Evolutionary conservation across 2,888 invertebrate genomes (phyloP).

Genomic region (Polylopha cassiicola): DNA sequence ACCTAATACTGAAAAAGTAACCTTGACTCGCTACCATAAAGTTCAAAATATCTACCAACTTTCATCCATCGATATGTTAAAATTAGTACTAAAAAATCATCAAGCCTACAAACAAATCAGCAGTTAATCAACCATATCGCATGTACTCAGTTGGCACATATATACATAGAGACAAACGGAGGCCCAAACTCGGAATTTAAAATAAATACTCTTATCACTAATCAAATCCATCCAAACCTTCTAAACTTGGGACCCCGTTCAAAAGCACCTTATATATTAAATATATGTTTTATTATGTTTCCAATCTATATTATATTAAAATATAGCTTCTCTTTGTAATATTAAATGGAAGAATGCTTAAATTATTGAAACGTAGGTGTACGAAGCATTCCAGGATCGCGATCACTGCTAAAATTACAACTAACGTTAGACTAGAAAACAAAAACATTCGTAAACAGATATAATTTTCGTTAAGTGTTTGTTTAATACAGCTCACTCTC

Average conservation of each 20-base stretch:
- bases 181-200: constrained; percentile 46
- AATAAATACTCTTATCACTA: constrained; percentile 64
- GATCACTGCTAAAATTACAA: constrained; percentile 40
- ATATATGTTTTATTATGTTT: constrained; percentile 42
- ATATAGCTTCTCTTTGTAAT: constrained; percentile 63
- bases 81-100: constrained; percentile 12
- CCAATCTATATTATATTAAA: constrained; percentile 46
- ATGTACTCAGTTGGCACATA: constrained; percentile 60
- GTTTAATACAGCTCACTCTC: constrained; percentile 50
- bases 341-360: constrained; percentile 62
- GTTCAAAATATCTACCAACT: constrained; percentile 51
- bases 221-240: constrained; percentile 61
- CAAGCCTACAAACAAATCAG: constrained; percentile 1
- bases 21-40: constrained; percentile 40
- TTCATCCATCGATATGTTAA: constrained; percentile 53
- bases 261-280: constrained; percentile 61
- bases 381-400: constrained; percentile 38
- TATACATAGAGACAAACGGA: constrained; percentile 47
- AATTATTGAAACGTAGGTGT: constrained; percentile 46
- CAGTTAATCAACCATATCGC: constrained; percentile 11
- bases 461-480: constrained; percentile 44
- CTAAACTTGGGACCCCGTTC: constrained; percentile 50
- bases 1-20: constrained; percentile 73
- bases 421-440: constrained; percentile 72
- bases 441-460: constrained; percentile 61